Conservation (phyloP, 2,797 vertebrate species). For the Ibycter americanus region DNA sequence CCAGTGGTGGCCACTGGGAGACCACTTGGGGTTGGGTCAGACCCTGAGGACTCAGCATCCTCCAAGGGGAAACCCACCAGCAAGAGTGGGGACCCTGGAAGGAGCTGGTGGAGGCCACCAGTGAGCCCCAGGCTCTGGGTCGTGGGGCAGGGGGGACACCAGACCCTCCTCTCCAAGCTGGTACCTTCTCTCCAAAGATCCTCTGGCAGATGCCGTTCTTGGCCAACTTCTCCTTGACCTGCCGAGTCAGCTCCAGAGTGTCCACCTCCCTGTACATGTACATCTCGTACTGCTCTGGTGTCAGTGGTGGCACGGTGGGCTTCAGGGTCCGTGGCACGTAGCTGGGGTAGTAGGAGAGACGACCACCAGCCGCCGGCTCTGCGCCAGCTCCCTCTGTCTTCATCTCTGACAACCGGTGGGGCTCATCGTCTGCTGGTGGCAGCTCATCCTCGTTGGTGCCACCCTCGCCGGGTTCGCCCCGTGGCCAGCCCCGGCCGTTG, state of each 20-base stretch:
- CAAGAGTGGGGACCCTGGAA: neutral
- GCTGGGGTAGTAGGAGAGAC: constrained; percentile 87
- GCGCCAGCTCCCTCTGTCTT: constrained; percentile 82
- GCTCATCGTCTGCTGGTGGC: constrained; percentile 79
- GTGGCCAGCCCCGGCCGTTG: constrained; percentile 75
- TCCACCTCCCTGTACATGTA: constrained; percentile 99
- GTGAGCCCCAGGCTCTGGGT: neutral
- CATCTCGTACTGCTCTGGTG: constrained; percentile 96
- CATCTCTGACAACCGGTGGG: constrained; percentile 79
- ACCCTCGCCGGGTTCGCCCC: constrained; percentile 80
- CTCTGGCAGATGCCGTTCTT: constrained; percentile 99
- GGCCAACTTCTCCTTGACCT: constrained; percentile 98
- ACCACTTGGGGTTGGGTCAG: neutral
- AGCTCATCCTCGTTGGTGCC: constrained; percentile 85
- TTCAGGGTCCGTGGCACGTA: constrained; percentile 92
- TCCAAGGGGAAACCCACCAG: neutral
- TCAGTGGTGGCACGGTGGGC: constrained; percentile 94
- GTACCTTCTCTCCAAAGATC: constrained; percentile 99
- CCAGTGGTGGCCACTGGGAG: neutral
- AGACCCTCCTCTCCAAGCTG: neutral
- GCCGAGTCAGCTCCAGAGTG: constrained; percentile 93
- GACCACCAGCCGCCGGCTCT: constrained; percentile 75
- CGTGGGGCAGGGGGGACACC: accelerated
- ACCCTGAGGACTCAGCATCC: neutral
- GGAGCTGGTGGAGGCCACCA: neutral